phyloP scores from a whole-genome alignment of 1,140 invertebrate genomes.

The Mya arenaria region DNA sequence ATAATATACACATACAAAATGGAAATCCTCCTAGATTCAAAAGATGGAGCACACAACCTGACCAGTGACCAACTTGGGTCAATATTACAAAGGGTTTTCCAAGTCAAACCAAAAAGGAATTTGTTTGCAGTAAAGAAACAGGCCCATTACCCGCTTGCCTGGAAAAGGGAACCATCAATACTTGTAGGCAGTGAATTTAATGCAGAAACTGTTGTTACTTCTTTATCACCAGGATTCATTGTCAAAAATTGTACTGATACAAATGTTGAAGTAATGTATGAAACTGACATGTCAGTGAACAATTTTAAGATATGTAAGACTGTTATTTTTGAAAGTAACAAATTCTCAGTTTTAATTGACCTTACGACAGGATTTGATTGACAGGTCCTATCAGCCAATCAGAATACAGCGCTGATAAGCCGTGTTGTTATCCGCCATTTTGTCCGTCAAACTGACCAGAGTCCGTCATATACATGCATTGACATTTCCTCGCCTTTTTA shows the following conservation, averaged over 20 bases:
- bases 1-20: constrained; percentile 25
- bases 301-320: constrained; percentile 10
- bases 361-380: no score
- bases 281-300: constrained; percentile 7
- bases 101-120: constrained; percentile 13
- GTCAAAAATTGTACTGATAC: background rate
- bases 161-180: background rate
- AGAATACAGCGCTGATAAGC: no score
- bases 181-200: background rate
- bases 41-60: background rate
- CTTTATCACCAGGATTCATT: constrained; percentile 17
- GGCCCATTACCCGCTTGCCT: constrained; percentile 14
- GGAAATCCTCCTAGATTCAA: background rate
- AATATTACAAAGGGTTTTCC: constrained; percentile 12
- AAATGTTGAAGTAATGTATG: background rate
- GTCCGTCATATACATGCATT: no score
- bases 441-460: no score
- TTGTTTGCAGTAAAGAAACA: constrained; percentile 8
- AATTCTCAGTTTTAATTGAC: background rate
- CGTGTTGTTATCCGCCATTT: no score
- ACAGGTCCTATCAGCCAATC: no score
- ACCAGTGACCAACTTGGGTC: background rate
- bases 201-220: background rate
- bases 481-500: no score
- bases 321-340: constrained; percentile 11